Percentiles rank a stretch among this genome's conserved stretches.
These are phyloP conservation scores for Ostrea edulis DNA, from an alignment of 1,140 invertebrate genomes.

Conservation along the genomic window DNA sequence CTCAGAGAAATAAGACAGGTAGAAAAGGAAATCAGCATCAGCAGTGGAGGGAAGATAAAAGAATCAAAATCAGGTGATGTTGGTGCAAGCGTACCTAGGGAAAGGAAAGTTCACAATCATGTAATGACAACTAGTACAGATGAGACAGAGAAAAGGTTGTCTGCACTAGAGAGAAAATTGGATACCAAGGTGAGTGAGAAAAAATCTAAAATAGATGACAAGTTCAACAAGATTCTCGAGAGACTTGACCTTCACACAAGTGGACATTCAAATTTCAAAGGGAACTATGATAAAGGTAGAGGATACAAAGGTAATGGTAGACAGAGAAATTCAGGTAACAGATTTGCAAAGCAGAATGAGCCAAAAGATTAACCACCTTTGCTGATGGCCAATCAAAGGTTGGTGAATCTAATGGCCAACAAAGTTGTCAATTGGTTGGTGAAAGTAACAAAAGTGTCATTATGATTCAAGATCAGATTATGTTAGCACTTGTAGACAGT, in stretches of 20 bases:
- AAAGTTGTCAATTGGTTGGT: too few species aligned
- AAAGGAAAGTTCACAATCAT: too few species aligned
- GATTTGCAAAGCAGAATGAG: neutral
- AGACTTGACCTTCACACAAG: neutral
- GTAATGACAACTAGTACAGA: neutral
- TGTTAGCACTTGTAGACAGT: too few species aligned
- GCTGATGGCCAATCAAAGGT: too few species aligned
- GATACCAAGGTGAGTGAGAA: neutral
- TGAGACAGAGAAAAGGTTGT: conserved; percentile 5
- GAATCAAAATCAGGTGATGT: too few species aligned
- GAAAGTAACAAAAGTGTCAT: neutral
- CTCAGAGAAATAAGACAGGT: neutral
- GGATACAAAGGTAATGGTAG: neutral
- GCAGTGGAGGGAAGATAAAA: too few species aligned
- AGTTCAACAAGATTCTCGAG: conserved; percentile 26
- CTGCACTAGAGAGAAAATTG: conserved; percentile 3
- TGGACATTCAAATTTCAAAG: neutral
- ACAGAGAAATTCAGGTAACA: neutral
- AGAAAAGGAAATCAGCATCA: too few species aligned
- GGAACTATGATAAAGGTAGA: neutral
- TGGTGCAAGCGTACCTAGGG: too few species aligned
- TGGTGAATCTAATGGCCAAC: too few species aligned
- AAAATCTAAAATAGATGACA: conserved; percentile 3
- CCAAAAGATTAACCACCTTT: too few species aligned
- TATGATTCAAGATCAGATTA: too few species aligned